Conservation (phyloP, 2,797 vertebrate species). For the Numenius phaeopus region DNA sequence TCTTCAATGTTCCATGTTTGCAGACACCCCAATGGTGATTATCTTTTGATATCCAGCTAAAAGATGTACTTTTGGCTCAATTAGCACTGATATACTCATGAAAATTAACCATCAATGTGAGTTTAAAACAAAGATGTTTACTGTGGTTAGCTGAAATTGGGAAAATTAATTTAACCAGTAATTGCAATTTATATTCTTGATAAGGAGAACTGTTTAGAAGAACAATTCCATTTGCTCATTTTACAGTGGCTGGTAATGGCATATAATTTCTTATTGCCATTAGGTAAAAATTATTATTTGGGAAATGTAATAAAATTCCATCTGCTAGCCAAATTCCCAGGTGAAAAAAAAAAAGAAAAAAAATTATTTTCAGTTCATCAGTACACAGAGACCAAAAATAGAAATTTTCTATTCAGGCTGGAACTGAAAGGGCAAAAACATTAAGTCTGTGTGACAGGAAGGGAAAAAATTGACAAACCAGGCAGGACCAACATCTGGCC, state of each 20-base stretch:
- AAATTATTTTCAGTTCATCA: background rate
- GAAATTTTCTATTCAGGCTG: background rate
- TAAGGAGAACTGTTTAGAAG: slow-evolving; percentile 66
- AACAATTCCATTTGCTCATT: slow-evolving; percentile 68
- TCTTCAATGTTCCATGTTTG: slow-evolving; percentile 59
- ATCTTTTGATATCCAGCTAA: slow-evolving; percentile 72
- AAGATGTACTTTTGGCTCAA: slow-evolving; percentile 76
- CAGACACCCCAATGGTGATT: slow-evolving; percentile 61
- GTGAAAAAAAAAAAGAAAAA: background rate
- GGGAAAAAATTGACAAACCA: background rate
- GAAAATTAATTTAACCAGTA: slow-evolving; percentile 68
- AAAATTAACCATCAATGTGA: slow-evolving; percentile 78
- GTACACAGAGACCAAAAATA: background rate
- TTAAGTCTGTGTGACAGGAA: background rate
- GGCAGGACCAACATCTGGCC: background rate
- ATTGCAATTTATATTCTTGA: slow-evolving; percentile 69
- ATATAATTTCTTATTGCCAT: slow-evolving; percentile 44
- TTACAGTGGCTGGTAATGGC: slow-evolving; percentile 51
- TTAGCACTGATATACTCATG: slow-evolving; percentile 73
- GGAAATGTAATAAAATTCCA: slow-evolving; percentile 29
- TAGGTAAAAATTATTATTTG: slow-evolving; percentile 7
- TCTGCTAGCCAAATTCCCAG: background rate
- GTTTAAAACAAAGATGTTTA: slow-evolving; percentile 75
- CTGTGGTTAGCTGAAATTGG: slow-evolving; percentile 70
- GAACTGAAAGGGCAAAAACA: background rate